Conservation (phyloP, 2,113 vertebrate genomes). For the Scomber japonicus region DNA sequence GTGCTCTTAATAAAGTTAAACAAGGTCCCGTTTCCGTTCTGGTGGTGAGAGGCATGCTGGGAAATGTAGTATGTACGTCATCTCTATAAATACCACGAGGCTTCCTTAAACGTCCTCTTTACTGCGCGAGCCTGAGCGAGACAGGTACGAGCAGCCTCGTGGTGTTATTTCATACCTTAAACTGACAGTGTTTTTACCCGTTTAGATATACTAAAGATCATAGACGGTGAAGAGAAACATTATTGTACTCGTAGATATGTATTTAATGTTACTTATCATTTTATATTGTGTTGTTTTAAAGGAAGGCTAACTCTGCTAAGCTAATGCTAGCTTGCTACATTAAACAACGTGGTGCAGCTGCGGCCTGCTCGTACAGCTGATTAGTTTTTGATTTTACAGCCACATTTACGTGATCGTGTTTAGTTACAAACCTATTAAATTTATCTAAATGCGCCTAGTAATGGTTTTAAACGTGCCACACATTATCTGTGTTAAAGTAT, state of each 20-base stretch:
- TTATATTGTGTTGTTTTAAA: neutral
- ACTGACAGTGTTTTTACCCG: fast-evolving
- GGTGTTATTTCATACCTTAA: fast-evolving
- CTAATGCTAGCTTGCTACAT: constrained; percentile 46
- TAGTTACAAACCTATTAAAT: fast-evolving
- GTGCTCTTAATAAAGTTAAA: too few relatives aligned
- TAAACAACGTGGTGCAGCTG: constrained; percentile 67
- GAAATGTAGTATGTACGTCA: constrained; percentile 59
- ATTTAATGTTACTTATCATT: fast-evolving
- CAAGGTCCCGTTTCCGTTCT: constrained; percentile 6
- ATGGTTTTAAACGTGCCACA: neutral
- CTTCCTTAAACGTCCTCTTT: constrained; percentile 76
- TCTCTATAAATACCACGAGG: constrained; percentile 59
- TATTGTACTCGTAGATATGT: fast-evolving
- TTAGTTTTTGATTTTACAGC: fast-evolving
- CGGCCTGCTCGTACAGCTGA: constrained; percentile 49
- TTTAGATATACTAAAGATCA: fast-evolving
- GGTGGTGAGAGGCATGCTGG: constrained; percentile 54
- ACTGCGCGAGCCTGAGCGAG: constrained; percentile 68
- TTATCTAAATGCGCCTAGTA: too few relatives aligned
- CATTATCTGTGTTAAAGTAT: neutral
- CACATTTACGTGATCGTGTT: fast-evolving
- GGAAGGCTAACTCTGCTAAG: constrained; percentile 21
- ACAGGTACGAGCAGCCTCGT: constrained; percentile 46
- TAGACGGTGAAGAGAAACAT: fast-evolving